Evolutionary conservation across 1,140 invertebrate species (phyloP).

Genomic region (Piezodorus guildinii): DNA sequence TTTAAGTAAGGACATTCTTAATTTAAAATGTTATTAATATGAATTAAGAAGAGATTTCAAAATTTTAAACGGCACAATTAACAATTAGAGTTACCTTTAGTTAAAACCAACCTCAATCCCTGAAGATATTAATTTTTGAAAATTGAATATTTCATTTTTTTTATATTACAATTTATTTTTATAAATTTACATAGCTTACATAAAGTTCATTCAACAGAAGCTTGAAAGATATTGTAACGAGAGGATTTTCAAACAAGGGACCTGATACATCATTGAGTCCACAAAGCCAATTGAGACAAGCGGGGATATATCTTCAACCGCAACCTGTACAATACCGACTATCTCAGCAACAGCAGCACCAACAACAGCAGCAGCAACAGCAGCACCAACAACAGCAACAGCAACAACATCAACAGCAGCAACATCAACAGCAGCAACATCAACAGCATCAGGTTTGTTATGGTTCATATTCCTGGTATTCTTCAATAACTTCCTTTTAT

Average conservation of each 20-base stretch:
- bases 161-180: not conserved
- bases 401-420: not conserved
- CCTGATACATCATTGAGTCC: constrained; percentile 25
- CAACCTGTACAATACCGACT: not conserved
- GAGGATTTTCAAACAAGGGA: constrained; percentile 42
- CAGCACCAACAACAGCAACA: constrained; percentile 19
- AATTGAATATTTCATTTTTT: too few species aligned
- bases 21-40: too few species aligned
- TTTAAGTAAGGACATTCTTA: too few species aligned
- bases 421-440: constrained; percentile 5
- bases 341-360: not conserved
- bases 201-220: constrained; percentile 39
- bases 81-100: too few species aligned
- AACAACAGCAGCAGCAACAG: constrained; percentile 15
- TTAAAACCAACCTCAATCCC: too few species aligned
- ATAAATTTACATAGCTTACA: too few species aligned
- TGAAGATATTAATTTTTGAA: too few species aligned
- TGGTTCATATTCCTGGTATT: too few species aligned
- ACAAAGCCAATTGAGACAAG: constrained; percentile 30
- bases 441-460: not conserved
- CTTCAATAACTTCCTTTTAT: too few species aligned
- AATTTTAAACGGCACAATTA: too few species aligned
- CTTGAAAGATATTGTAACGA: constrained; percentile 74
- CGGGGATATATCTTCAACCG: constrained; percentile 28
- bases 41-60: too few species aligned